phyloP scores from a whole-genome alignment of 1,140 invertebrate species.

The Ceratoteleas bidentatus region DNA sequence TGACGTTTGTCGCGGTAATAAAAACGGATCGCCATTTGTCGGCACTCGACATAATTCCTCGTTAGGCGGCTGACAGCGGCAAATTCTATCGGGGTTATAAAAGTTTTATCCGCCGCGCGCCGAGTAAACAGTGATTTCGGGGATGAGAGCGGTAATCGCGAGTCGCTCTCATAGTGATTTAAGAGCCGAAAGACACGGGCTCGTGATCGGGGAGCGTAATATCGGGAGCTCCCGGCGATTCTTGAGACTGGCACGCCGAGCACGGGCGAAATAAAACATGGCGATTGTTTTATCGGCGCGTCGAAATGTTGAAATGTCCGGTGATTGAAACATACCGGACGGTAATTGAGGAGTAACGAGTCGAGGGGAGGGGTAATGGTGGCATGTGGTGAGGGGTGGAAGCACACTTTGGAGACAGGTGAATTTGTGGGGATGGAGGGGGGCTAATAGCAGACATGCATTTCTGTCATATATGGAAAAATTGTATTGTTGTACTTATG shows the following conservation, averaged over 20 bases:
- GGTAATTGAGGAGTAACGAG: conserved; percentile 39
- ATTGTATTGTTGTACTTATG: too few species aligned
- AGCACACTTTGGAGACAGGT: too few species aligned
- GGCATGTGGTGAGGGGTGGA: too few species aligned
- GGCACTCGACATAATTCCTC: conserved; percentile 1
- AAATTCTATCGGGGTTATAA: conserved; percentile 37
- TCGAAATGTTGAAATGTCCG: conserved; percentile 40
- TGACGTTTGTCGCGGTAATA: background rate
- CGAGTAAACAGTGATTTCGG: conserved; percentile 61
- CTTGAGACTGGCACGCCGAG: conserved; percentile 29
- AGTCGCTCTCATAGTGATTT: conserved; percentile 60
- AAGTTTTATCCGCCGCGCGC: conserved; percentile 40
- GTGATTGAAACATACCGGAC: conserved; percentile 40
- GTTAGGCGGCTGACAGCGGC: background rate
- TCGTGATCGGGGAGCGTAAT: conserved; percentile 60
- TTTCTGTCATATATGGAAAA: too few species aligned
- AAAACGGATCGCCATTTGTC: background rate
- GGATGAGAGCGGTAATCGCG: conserved; percentile 57
- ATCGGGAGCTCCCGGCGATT: conserved; percentile 42
- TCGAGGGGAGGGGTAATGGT: too few species aligned
- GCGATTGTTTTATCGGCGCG: conserved; percentile 42
- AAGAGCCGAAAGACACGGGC: conserved; percentile 59
- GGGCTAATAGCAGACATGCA: too few species aligned
- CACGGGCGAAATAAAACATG: conserved; percentile 34
- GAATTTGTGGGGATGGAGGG: too few species aligned